Conservation (phyloP, 2,888 invertebrate species). For the Drosophila niveifrons region DNA sequence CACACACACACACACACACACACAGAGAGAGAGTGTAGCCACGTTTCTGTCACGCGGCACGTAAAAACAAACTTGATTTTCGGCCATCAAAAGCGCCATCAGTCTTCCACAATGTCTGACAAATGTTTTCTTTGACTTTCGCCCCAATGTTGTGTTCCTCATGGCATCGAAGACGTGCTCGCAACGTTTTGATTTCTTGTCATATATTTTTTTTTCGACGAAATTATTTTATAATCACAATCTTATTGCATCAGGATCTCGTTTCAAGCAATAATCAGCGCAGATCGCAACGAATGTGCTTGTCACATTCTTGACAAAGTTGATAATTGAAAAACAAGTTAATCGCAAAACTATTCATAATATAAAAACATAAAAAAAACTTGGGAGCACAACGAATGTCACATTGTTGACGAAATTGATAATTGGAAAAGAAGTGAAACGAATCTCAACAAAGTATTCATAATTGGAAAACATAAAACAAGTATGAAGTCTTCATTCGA, state of each 20-base stretch:
- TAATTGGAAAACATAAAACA: no score
- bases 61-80: constrained; percentile 82
- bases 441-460: no score
- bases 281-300: neutral
- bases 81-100: constrained; percentile 80
- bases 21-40: no score
- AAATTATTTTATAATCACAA: constrained; percentile 80
- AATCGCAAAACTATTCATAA: no score
- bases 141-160: constrained; percentile 8
- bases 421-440: no score
- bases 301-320: no score
- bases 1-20: no score
- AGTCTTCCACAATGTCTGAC: constrained; percentile 73
- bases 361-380: no score
- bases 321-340: no score
- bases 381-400: neutral
- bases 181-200: constrained; percentile 48
- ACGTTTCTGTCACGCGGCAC: constrained; percentile 64
- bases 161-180: constrained; percentile 64
- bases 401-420: neutral
- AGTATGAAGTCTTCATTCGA: no score
- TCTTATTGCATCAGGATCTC: constrained; percentile 14
- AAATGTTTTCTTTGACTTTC: constrained; percentile 76
- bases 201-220: constrained; percentile 64
- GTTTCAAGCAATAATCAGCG: constrained; percentile 20